Percentiles rank a stretch among this genome's conserved stretches.
phyloP scores from a whole-genome alignment of 2,113 vertebrate species.

The Urocolius indicus region DNA sequence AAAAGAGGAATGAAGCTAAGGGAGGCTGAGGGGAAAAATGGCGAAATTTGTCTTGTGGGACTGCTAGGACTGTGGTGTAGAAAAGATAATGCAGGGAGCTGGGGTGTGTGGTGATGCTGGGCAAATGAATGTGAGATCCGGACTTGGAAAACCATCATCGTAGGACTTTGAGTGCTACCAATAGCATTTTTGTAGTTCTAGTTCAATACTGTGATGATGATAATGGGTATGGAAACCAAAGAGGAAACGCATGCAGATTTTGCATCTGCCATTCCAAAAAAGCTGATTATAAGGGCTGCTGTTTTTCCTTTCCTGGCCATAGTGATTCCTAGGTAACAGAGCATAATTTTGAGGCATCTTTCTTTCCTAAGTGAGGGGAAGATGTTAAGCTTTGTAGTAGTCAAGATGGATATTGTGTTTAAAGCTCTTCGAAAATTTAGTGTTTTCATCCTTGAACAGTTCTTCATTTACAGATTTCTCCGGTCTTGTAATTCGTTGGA shows the following conservation, averaged over 20 bases:
- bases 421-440: neutral
- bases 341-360: neutral
- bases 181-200: neutral
- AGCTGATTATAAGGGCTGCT: neutral
- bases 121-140: neutral
- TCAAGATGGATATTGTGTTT: neutral
- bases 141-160: neutral
- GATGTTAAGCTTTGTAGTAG: neutral
- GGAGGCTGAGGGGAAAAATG: neutral
- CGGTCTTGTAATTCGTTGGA: neutral
- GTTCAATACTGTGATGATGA: neutral
- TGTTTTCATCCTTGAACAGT: neutral
- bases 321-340: neutral
- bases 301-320: neutral
- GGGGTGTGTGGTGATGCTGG: rapidly evolving
- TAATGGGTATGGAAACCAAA: neutral
- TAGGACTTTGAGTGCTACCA: neutral
- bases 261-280: neutral
- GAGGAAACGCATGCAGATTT: neutral
- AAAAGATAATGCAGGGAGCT: neutral
- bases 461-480: neutral
- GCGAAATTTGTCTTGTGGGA: neutral
- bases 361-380: neutral
- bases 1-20: neutral
- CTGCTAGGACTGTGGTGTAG: neutral